Percentiles rank a stretch among this genome's conserved stretches.
phyloP scores from a whole-genome alignment of 2,797 vertebrate genomes.

The Choloepus didactylus region DNA sequence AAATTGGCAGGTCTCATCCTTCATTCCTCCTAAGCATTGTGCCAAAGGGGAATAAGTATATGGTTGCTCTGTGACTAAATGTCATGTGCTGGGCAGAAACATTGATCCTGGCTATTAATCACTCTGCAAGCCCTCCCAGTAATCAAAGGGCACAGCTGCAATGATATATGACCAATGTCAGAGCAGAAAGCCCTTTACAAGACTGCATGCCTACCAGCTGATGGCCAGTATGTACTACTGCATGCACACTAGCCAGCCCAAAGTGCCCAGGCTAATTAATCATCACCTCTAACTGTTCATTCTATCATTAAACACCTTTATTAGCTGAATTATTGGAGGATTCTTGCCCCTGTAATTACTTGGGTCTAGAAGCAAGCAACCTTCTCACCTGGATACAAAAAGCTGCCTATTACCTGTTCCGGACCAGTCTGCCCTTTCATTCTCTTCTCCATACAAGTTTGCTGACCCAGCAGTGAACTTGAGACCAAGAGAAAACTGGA shows the following conservation, averaged over 20 bases:
- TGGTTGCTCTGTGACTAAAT: constrained; percentile 99
- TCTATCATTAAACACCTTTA: constrained; percentile 93
- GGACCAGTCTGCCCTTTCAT: constrained; percentile 87
- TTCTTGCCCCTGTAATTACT: constrained; percentile 92
- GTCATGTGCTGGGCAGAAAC: constrained; percentile 98
- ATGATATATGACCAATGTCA: constrained; percentile 99
- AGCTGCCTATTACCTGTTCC: constrained; percentile 89
- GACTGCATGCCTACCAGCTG: constrained; percentile 94
- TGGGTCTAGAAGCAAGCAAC: constrained; percentile 89
- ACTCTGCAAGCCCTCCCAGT: constrained; percentile 97
- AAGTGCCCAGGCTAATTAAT: constrained; percentile 93
- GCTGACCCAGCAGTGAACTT: constrained; percentile 91
- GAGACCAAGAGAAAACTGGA: constrained; percentile 90
- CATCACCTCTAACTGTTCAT: constrained; percentile 92
- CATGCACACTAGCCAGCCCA: constrained; percentile 90
- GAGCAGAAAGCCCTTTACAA: constrained; percentile 94
- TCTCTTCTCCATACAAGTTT: constrained; percentile 86
- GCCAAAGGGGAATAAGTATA: constrained; percentile 96
- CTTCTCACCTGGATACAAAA: constrained; percentile 91
- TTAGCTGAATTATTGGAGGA: constrained; percentile 92
- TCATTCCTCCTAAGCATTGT: constrained; percentile 95
- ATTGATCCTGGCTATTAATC: constrained; percentile 99
- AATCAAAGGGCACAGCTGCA: constrained; percentile 98
- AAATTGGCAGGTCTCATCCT: constrained; percentile 98
- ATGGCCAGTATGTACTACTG: constrained; percentile 92